These are phyloP conservation scores for Ennomos fuscantarius DNA, from an alignment of 2,888 invertebrate genomes.

Conservation along the genomic window DNA sequence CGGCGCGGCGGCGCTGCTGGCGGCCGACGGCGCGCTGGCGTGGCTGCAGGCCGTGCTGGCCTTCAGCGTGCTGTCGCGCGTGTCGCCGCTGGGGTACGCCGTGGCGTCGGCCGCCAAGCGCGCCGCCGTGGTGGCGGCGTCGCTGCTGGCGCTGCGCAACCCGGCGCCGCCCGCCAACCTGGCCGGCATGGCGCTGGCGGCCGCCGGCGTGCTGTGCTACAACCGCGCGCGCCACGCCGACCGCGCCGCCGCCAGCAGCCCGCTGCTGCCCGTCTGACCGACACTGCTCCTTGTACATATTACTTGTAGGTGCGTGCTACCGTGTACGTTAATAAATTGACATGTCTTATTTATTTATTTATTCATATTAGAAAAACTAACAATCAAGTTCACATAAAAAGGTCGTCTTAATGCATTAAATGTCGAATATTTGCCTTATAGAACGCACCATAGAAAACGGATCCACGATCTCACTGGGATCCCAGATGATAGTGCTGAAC, in stretches of 20 bases:
- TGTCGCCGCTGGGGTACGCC: conserved; percentile 97
- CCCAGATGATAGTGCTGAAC: too few relatives aligned
- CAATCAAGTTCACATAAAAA: too few relatives aligned
- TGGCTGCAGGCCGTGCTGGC: conserved; percentile 98
- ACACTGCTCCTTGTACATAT: not conserved
- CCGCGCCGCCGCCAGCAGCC: conserved; percentile 27
- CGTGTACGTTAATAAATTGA: too few relatives aligned
- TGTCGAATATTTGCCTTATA: too few relatives aligned
- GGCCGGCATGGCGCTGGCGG: conserved; percentile 95
- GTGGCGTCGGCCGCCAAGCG: conserved; percentile 98
- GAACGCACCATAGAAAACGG: too few relatives aligned
- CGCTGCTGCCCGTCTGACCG: conserved; percentile 19
- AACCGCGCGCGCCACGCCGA: conserved; percentile 85
- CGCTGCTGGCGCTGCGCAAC: conserved; percentile 94
- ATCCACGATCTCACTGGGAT: too few relatives aligned
- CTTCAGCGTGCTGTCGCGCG: conserved; percentile 95
- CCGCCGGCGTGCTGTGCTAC: conserved; percentile 95
- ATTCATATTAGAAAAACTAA: too few relatives aligned
- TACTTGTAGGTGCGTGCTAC: not conserved
- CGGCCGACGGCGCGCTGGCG: conserved; percentile 92
- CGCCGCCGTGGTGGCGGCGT: conserved; percentile 95
- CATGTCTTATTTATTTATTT: too few relatives aligned
- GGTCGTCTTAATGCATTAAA: too few relatives aligned
- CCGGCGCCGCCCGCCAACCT: conserved; percentile 95
- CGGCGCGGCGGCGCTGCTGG: conserved; percentile 54